Percentiles rank a stretch among this genome's conserved stretches.
Evolutionary conservation across 2,113 vertebrate species (phyloP).

Genomic region (Malurus alboscapulatus): DNA sequence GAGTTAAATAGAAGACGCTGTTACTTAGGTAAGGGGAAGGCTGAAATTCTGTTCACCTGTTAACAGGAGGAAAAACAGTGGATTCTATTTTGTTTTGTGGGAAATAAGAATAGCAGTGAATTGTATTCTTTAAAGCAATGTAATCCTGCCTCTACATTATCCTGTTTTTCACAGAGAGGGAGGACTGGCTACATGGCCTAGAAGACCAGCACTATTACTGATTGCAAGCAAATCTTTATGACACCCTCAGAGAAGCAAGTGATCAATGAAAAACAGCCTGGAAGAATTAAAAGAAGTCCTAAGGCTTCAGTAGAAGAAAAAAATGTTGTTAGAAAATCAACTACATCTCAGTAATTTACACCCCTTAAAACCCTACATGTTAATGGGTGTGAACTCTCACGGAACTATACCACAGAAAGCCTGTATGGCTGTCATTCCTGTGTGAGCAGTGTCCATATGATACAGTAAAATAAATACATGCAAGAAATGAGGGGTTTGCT

Average conservation of each 20-base stretch:
- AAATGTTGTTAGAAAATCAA: neutral
- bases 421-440: neutral
- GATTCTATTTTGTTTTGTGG: neutral
- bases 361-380: neutral
- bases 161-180: neutral
- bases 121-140: neutral
- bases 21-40: neutral
- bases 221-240: neutral
- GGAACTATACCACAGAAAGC: neutral
- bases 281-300: neutral
- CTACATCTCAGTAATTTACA: neutral
- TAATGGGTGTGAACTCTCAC: neutral
- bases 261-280: neutral
- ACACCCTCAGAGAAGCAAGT: neutral
- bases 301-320: neutral
- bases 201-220: neutral
- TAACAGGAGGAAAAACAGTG: fast-evolving
- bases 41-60: neutral
- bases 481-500: fast-evolving
- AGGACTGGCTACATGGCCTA: neutral
- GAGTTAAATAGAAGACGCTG: neutral
- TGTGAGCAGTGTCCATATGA: neutral
- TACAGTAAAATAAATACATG: neutral
- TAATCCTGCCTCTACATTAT: neutral
- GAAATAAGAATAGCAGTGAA: neutral